phyloP scores from a whole-genome alignment of 2,888 invertebrate species.

The Morinoia aosen region DNA sequence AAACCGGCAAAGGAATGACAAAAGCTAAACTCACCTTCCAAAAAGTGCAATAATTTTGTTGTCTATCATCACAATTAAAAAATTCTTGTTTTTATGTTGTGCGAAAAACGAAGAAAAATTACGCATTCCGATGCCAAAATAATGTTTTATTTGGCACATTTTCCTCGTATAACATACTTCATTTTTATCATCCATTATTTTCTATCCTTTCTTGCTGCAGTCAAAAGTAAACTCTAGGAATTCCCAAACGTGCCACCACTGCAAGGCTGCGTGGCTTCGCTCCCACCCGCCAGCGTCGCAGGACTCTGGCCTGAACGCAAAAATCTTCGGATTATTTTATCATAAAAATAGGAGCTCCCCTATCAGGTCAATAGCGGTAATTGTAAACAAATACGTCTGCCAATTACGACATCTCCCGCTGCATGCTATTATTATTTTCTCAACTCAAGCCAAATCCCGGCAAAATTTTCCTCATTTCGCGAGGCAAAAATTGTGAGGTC shows the following conservation, averaged over 20 bases:
- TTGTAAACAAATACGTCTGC: conserved; percentile 41
- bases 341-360: conserved; percentile 5
- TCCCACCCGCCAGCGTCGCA: not conserved
- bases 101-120: not conserved
- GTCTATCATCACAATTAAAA: not conserved
- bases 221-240: not conserved
- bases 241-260: not conserved
- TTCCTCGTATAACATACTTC: not conserved
- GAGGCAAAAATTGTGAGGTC: conserved; percentile 10
- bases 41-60: not conserved
- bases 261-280: not conserved
- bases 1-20: no score
- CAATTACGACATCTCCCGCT: conserved; percentile 32
- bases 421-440: conserved; percentile 38
- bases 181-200: not conserved
- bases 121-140: not conserved
- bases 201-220: not conserved
- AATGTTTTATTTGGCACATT: not conserved
- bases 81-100: not conserved
- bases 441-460: conserved; percentile 33
- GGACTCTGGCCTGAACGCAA: not conserved
- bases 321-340: not conserved
- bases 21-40: not conserved
- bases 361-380: conserved; percentile 29
- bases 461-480: conserved; percentile 39